phyloP scores from a whole-genome alignment of 2,888 invertebrate species.

The Philaethria dido region DNA sequence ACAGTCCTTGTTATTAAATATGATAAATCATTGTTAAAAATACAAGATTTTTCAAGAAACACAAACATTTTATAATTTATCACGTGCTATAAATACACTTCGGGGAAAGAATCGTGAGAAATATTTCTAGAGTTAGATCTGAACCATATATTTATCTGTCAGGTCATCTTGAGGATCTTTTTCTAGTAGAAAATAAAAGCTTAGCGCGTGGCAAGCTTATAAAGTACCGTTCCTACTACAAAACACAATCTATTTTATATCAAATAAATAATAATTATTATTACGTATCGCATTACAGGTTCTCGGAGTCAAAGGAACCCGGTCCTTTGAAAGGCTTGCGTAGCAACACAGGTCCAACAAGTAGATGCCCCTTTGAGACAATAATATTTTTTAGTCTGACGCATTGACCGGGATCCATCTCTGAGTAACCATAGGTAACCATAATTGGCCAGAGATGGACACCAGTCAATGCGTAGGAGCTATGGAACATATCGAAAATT shows the following conservation, averaged over 20 bases:
- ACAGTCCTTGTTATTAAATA: slow-evolving; percentile 5
- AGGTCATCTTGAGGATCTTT: slow-evolving; percentile 27
- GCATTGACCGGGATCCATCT: too few relatives aligned
- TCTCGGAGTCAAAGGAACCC: too few relatives aligned
- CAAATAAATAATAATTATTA: neutral
- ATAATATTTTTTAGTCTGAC: too few relatives aligned
- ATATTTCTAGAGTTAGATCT: slow-evolving; percentile 25
- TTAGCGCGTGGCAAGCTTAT: slow-evolving; percentile 9
- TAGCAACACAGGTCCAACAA: too few relatives aligned
- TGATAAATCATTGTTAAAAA: neutral
- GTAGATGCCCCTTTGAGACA: too few relatives aligned
- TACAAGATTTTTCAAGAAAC: slow-evolving; percentile 16
- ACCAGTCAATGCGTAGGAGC: too few relatives aligned
- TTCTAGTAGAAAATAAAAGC: slow-evolving; percentile 15
- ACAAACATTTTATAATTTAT: slow-evolving; percentile 29
- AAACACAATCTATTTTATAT: neutral
- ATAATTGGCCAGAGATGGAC: too few relatives aligned
- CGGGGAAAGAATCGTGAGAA: slow-evolving; percentile 24
- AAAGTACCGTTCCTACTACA: neutral
- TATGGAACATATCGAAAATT: too few relatives aligned
- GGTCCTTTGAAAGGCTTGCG: too few relatives aligned
- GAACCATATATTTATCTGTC: slow-evolving; percentile 32
- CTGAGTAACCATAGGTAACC: too few relatives aligned
- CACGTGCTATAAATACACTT: slow-evolving; percentile 11
- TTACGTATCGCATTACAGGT: too few relatives aligned